Evolutionary conservation across 2,797 vertebrate genomes (phyloP), one percentile per base, ranked within the genome.

Genomic region (Orientallactaga sibirica): DNA sequence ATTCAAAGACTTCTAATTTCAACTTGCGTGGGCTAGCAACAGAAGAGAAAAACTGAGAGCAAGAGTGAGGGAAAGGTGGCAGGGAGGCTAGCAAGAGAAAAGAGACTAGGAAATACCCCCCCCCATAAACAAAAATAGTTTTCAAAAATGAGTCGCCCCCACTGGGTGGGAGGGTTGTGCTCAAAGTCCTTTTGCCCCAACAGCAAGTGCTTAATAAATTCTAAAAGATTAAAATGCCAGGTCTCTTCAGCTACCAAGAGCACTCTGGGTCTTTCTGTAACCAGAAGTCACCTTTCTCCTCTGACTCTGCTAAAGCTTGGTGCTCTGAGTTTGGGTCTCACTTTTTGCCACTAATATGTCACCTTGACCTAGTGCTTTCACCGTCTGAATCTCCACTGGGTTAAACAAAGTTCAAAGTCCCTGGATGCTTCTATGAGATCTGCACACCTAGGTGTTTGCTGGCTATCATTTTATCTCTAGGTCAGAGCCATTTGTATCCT

Each of bases 1-100:
- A 96, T 96, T 94, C 95, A 96, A 92, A 97, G 92, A 94, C 88
- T 97, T 97, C 95, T 96, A 95, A 96, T 97, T 96, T 94, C 95
- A 86, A 96, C 94, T 91, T 5, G 70, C 20, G 90, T 97, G 92
- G 95, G 96, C 92, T 97, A 95, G 90, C 95, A 95, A 94, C 92
- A 93, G 96, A 94, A 94, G 81, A 94, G 93, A 93, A 95, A 96
- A 94, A 62, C 2, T 43, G 11, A 96, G 88, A 94, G 88, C 73
- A 83, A 86, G 70, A 92, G 61, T 0, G 29, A 91, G 83, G 92
- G 73, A 90, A 94, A 96, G 89, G 86, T 91, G 64, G 67, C 12
- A 2, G 48, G 79, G 74, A 95, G 58, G 22, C 64, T 83, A 15
- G 10, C n/a, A 67, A 92, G 71, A 84, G 82, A 75, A 94, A 70